Conservation (phyloP, 1,140 invertebrate genomes). For the Pomacea maculata region DNA sequence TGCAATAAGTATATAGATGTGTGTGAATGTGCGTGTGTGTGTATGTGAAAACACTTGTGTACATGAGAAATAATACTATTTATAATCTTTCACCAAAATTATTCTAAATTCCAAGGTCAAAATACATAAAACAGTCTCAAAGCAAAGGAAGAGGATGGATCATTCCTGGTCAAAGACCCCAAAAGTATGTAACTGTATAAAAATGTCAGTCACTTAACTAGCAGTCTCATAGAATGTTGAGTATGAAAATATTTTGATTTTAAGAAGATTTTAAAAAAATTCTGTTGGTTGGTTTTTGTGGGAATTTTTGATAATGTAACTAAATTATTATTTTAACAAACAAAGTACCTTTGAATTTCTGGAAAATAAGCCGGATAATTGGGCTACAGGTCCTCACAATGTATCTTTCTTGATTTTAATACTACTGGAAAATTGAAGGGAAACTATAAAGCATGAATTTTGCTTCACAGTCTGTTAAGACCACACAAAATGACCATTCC, state of each 20-base stretch:
- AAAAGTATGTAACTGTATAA: slow-evolving; percentile 62
- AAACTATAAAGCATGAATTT: background rate
- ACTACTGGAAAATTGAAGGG: too few relatives aligned
- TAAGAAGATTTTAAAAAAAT: too few relatives aligned
- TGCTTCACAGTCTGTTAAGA: slow-evolving; percentile 17
- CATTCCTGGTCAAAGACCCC: slow-evolving; percentile 65
- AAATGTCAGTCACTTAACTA: too few relatives aligned
- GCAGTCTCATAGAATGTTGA: too few relatives aligned
- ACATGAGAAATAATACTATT: background rate
- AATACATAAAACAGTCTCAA: slow-evolving; percentile 8
- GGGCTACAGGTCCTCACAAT: too few relatives aligned
- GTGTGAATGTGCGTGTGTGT: background rate
- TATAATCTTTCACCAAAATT: background rate
- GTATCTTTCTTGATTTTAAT: too few relatives aligned
- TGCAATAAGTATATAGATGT: background rate
- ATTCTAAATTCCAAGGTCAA: slow-evolving; percentile 16
- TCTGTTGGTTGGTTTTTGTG: too few relatives aligned
- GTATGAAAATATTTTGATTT: too few relatives aligned
- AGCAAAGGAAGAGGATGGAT: slow-evolving; percentile 64
- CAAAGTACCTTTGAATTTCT: too few relatives aligned
- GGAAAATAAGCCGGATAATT: too few relatives aligned
- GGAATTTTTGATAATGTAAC: too few relatives aligned
- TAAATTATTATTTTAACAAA: too few relatives aligned
- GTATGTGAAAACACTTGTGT: background rate
- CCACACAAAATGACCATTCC: slow-evolving; percentile 40